Evolutionary conservation across 2,888 invertebrate genomes (phyloP), one percentile per base, ranked within the genome.

Genomic region (Camptogramma bilineatum): DNA sequence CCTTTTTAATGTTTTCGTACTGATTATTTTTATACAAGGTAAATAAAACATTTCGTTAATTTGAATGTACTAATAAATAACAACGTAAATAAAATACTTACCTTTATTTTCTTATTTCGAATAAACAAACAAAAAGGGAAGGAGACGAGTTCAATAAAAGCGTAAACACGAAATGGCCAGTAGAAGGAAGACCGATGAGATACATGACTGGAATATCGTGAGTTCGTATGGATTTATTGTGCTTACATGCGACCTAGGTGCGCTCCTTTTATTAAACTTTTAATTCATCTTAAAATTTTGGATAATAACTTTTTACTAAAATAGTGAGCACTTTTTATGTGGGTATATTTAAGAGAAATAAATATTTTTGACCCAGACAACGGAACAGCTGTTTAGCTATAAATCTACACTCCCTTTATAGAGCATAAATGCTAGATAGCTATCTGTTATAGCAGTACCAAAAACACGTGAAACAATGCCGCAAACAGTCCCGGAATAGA

Each of bases 191-290:
- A 77, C 76, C 74, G 77, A 79, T 78, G 77, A 75, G 77, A 75
- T 75, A 77, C 80, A 79, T 79, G 80, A 76, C 80, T 76, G 60
- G 78, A 80, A 79, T 79, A 72, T 71, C 74, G 69, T 73, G 68
- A 70, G 70, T 66, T 72, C 70, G 71, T 75, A 73, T 72, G 69
- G 73, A 78, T 76, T 76, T 75, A 73, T 73, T 68, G 70, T 67
- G 66, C 64, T 66, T 60, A 64, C 68, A 68, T 44, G 52, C 47
- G 42, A 66, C 52, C 44, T 56, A 56, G 52, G 51, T 53, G 54
- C 21, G 53, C 42, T 47, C 19, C 52, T 52, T 52, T 21, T 10
- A 48, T 42, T 42, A 53, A 53, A 53, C 44, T 19, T 48, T 21
- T 13, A 21, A 21, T 21, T 44, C 44, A 17, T 16, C 5, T 31